Base-by-base conservation (phyloP, 2,888 invertebrate genomes). In the Andrena marginata region DNA sequence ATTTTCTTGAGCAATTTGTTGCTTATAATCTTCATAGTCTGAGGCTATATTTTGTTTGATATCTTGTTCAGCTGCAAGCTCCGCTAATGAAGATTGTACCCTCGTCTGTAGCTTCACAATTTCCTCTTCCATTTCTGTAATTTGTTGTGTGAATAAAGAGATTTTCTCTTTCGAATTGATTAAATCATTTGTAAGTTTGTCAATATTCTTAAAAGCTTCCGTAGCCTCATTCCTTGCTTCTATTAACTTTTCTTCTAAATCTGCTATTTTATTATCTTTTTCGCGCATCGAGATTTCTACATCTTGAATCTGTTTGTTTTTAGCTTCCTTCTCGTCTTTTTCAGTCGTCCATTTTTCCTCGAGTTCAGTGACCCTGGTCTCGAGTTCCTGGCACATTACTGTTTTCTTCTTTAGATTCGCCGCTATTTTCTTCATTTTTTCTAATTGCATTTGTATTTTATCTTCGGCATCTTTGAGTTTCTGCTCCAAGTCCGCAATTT, bases 391-490 rank as follows among this genome's bases (percentile, higher is more conserved):
- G 87, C 96, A 96, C 83, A 96, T 95, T 0, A 95, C 92, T 0
- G 96, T 95, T 91, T 97, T 97, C 91, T 97, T 97, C 92, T 97
- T 97, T 10, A 97, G 94, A 90, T 96, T 97, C 0, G 96, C 95
- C 0, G 97, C 97, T 89, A 97, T 96, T 90, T 97, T 97, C 91
- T 97, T 97, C 91, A 97, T 95, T 93, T 97, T 97, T 76, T 97
- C 97, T 72, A 97, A 93, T 82, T 97, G 96, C 69, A 96, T 96
- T 89, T 96, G 96, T 85, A 96, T 96, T 91, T 96, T 97, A 7
- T 91, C 94, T 89, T 96, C 96, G 1, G 96, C 90, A 16, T 94
- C 93, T 1, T 88, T 77, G 70, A 93, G 90, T 89, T 91, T 94
- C 91, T 89, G 94, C 92, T 92, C 93, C 86, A 91, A 92, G 86